Evolutionary conservation across 1,140 invertebrate genomes (phyloP).

Genomic region (Drosophila cardini): DNA sequence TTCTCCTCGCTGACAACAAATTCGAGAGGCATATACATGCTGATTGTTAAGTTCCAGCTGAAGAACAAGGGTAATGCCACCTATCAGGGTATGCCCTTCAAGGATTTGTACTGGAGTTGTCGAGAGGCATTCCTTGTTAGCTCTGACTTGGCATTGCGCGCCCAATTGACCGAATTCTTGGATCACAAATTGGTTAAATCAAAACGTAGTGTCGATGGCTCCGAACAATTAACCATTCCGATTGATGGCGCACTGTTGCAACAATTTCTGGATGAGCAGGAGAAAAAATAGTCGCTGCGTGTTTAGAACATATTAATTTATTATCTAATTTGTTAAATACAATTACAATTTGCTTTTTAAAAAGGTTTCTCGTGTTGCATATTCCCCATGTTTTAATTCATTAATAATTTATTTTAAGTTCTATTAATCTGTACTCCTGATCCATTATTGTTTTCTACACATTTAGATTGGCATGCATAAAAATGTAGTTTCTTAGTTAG

Average conservation of each 20-base stretch:
- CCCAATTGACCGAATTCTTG: slow-evolving; percentile 96
- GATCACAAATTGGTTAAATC: slow-evolving; percentile 96
- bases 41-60: slow-evolving; percentile 92
- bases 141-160: slow-evolving; percentile 93
- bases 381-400: slow-evolving; percentile 41
- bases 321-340: slow-evolving; percentile 82
- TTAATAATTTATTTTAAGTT: slow-evolving; percentile 28
- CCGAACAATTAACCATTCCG: slow-evolving; percentile 92
- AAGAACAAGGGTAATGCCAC: slow-evolving; percentile 89
- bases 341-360: slow-evolving; percentile 77
- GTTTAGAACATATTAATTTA: slow-evolving; percentile 83
- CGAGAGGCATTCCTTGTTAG: slow-evolving; percentile 95
- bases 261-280: slow-evolving; percentile 90
- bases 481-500: slow-evolving; percentile 52
- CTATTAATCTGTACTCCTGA: slow-evolving; percentile 24
- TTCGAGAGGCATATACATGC: slow-evolving; percentile 93
- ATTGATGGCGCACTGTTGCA: slow-evolving; percentile 90
- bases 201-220: slow-evolving; percentile 91
- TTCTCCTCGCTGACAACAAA: slow-evolving; percentile 95
- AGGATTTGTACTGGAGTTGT: slow-evolving; percentile 92
- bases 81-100: slow-evolving; percentile 94
- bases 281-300: slow-evolving; percentile 63
- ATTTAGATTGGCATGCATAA: slow-evolving; percentile 83
- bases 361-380: slow-evolving; percentile 56
- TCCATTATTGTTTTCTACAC: slow-evolving; percentile 70